Evolutionary conservation across 2,113 vertebrate genomes (phyloP).

Genomic region (Leptobrachium leishanense): DNA sequence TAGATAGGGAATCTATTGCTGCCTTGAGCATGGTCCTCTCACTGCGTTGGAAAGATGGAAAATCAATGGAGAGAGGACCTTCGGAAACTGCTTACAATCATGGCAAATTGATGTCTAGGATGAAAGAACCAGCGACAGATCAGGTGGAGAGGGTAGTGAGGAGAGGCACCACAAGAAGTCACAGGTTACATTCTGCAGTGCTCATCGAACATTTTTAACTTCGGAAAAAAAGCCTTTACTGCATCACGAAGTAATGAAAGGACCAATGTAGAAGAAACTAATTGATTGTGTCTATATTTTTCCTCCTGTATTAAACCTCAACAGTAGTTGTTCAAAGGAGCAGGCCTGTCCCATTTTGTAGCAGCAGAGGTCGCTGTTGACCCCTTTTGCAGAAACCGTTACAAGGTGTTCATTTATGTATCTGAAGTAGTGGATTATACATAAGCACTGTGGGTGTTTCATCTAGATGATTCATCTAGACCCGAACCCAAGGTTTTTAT

Average conservation of each 20-base stretch:
- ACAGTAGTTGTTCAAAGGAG: no score
- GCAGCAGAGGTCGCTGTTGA: conserved; percentile 36
- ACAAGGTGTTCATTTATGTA: not conserved
- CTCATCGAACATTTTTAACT: not conserved
- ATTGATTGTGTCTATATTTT: not conserved
- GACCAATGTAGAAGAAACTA: not conserved
- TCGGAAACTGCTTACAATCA: conserved; percentile 38
- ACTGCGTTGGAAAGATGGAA: conserved; percentile 33
- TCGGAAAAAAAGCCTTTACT: not conserved
- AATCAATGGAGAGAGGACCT: conserved; percentile 39
- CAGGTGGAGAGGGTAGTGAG: not conserved
- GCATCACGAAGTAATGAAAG: not conserved
- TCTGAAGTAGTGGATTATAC: not conserved
- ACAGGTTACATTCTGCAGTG: not conserved
- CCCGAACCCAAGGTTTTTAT: no score
- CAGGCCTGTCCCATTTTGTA: not conserved
- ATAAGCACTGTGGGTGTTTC: no score
- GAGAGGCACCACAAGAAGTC: not conserved
- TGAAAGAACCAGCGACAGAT: conserved; percentile 8
- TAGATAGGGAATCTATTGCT: conserved; percentile 43
- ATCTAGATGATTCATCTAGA: no score
- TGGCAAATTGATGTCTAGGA: conserved; percentile 33
- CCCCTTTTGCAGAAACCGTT: not conserved
- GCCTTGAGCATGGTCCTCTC: conserved; percentile 41
- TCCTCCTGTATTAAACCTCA: not conserved